Evolutionary conservation across 64 coral and sea anemone genomes (phyloP).

Genomic region (Stichodactyla helianthus): DNA sequence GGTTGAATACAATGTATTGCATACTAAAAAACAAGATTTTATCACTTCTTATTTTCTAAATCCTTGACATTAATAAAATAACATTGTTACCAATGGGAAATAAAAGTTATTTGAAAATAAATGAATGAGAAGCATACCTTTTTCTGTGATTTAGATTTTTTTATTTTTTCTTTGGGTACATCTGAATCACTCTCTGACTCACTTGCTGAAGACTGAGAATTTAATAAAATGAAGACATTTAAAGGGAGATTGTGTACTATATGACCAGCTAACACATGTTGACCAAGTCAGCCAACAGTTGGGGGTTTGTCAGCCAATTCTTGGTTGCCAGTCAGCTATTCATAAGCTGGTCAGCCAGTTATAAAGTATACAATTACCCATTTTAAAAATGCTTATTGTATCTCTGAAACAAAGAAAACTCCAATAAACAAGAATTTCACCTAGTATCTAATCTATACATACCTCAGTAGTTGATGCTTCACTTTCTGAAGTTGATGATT

Average conservation of each 20-base stretch:
- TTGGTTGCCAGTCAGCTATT: too few relatives aligned
- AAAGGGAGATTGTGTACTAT: neutral
- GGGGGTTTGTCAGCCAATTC: too few relatives aligned
- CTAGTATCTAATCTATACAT: neutral
- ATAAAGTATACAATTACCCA: too few relatives aligned
- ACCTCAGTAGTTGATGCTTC: conserved; percentile 53
- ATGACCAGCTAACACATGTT: too few relatives aligned
- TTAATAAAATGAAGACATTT: neutral
- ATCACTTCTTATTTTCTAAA: neutral
- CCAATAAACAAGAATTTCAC: too few relatives aligned
- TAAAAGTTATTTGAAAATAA: neutral
- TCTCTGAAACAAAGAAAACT: too few relatives aligned
- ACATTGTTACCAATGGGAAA: neutral
- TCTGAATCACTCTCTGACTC: conserved; percentile 66
- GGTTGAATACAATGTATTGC: neutral
- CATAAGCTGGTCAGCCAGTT: too few relatives aligned
- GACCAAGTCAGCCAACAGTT: too few relatives aligned
- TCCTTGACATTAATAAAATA: neutral
- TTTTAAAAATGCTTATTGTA: too few relatives aligned
- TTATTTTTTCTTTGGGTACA: conserved; percentile 24
- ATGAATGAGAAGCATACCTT: conserved; percentile 22
- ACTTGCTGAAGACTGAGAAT: conserved; percentile 25
- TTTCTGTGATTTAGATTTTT: conserved; percentile 22
- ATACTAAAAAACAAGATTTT: neutral
- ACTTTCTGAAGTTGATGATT: conserved; percentile 21